Evolutionary conservation across 2,113 vertebrate genomes (phyloP).

Genomic region (Gavia stellata): DNA sequence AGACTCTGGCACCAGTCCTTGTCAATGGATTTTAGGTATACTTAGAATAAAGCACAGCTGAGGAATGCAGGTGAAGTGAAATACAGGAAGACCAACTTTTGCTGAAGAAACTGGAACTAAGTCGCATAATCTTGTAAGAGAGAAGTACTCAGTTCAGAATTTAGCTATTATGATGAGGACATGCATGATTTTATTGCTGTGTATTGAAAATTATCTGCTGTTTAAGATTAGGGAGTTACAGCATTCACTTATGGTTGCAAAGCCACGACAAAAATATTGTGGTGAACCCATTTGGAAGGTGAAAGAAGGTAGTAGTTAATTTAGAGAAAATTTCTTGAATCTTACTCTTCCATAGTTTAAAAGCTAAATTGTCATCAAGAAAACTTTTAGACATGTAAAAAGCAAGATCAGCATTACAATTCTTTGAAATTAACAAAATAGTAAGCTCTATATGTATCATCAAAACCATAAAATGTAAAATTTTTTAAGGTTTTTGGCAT

Average conservation of each 20-base stretch:
- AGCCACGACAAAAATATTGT: not conserved
- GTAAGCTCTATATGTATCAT: not conserved
- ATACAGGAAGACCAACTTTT: not conserved
- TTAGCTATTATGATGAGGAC: not conserved
- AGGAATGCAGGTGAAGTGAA: not conserved
- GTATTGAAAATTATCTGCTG: not conserved
- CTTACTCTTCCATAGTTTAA: not conserved
- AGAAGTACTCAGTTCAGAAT: not conserved
- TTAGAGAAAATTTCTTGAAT: not conserved
- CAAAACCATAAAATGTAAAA: not conserved
- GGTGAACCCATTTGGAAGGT: not conserved
- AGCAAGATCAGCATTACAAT: not conserved
- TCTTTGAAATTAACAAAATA: not conserved
- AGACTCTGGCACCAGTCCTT: not conserved
- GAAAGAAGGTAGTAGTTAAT: not conserved
- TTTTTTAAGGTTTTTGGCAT: not conserved
- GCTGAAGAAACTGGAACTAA: not conserved
- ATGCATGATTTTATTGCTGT: not conserved
- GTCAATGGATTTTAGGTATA: not conserved
- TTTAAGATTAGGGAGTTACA: not conserved
- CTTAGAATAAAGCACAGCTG: not conserved
- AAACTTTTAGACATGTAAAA: not conserved
- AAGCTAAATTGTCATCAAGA: not conserved
- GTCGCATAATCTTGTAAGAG: not conserved
- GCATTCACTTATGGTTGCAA: not conserved